Conservation (phyloP, 2,888 invertebrate genomes). For the Theristus sp. region DNA sequence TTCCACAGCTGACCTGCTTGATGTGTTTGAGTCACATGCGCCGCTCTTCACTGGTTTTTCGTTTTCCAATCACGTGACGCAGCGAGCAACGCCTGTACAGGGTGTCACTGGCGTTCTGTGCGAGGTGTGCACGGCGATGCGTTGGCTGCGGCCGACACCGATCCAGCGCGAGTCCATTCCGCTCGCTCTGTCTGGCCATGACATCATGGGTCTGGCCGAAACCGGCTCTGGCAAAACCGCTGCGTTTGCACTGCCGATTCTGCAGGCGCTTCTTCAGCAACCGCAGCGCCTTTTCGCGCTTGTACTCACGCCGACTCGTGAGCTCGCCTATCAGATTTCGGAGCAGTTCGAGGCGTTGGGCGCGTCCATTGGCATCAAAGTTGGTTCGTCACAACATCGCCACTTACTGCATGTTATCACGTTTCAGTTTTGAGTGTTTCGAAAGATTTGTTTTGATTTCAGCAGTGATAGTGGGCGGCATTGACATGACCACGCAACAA, state of each 20-base stretch:
- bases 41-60: neutral
- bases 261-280: conserved; percentile 56
- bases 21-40: too few relatives aligned
- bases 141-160: conserved; percentile 83
- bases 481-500: conserved; percentile 91
- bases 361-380: conserved; percentile 72
- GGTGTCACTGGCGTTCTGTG: conserved; percentile 74
- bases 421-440: neutral
- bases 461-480: conserved; percentile 90
- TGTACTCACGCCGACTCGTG: conserved; percentile 83
- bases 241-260: conserved; percentile 84
- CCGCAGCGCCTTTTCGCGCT: conserved; percentile 85
- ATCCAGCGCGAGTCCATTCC: conserved; percentile 89
- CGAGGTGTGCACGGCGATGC: conserved; percentile 70
- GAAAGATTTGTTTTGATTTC: neutral
- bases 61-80: neutral
- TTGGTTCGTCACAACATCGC: conserved; percentile 36
- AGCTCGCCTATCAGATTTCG: conserved; percentile 90
- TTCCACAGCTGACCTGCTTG: too few relatives aligned
- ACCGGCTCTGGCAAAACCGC: conserved; percentile 91
- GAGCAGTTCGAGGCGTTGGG: conserved; percentile 93
- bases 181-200: conserved; percentile 63
- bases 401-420: neutral
- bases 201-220: conserved; percentile 56
- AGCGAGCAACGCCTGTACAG: too few relatives aligned